These are phyloP conservation scores for Procambarus clarkii DNA, from an alignment of 1,140 invertebrate species.

Conservation along the genomic window DNA sequence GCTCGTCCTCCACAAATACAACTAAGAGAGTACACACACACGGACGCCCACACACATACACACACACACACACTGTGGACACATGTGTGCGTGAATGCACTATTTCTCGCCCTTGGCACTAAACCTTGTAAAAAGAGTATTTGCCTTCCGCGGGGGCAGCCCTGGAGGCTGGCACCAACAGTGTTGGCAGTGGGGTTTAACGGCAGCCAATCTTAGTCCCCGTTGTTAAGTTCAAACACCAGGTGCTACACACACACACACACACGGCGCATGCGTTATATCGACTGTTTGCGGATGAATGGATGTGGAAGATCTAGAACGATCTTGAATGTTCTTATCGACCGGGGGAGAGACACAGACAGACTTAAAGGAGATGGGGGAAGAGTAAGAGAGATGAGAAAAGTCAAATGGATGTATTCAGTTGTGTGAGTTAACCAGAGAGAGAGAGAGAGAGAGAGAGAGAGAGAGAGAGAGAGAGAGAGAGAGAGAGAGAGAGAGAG, in stretches of 20 bases:
- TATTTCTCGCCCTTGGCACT: conserved; percentile 53
- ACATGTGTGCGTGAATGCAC: not conserved
- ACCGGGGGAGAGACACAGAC: not conserved
- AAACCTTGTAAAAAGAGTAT: not conserved
- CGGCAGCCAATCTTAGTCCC: not conserved
- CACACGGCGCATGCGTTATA: not conserved
- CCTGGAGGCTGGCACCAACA: not conserved
- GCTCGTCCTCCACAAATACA: too few species aligned
- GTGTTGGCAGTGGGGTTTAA: not conserved
- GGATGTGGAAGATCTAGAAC: not conserved
- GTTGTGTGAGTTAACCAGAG: too few species aligned
- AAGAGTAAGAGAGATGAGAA: too few species aligned
- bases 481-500: too few species aligned
- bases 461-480: too few species aligned
- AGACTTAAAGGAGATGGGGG: too few species aligned
- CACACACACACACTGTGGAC: too few species aligned
- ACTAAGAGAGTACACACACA: too few species aligned
- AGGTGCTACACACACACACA: not conserved
- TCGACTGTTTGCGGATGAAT: not conserved
- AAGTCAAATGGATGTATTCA: too few species aligned
- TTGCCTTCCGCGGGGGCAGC: conserved; percentile 23
- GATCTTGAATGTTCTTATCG: not conserved
- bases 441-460: too few species aligned
- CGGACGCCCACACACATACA: too few species aligned
- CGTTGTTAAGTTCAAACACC: not conserved